Conservation (phyloP, 2,113 vertebrate species). For the Neogale vison region DNA sequence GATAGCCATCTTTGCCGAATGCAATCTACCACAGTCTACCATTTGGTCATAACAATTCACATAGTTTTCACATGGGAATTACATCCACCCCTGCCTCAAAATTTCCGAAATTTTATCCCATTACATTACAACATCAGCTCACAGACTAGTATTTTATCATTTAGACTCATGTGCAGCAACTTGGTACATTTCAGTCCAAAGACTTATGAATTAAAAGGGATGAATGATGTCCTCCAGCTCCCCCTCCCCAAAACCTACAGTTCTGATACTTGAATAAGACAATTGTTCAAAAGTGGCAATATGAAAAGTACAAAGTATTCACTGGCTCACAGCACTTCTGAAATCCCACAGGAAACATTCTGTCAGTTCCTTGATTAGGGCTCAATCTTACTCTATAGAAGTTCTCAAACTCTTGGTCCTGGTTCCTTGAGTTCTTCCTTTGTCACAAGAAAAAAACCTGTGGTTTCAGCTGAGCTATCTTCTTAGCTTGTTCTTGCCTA, state of each 20-base stretch:
- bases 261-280: not conserved
- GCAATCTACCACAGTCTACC: not conserved
- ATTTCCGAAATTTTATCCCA: not conserved
- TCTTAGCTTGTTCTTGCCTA: not conserved
- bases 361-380: not conserved
- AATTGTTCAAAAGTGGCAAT: not conserved
- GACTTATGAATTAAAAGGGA: not conserved
- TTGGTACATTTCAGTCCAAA: not conserved
- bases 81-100: not conserved
- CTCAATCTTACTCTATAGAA: no score
- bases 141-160: not conserved
- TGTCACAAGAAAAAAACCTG: not conserved
- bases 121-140: not conserved
- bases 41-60: not conserved
- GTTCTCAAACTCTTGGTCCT: not conserved
- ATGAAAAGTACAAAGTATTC: not conserved
- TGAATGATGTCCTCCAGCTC: not conserved
- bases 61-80: not conserved
- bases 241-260: not conserved
- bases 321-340: not conserved
- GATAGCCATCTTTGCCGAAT: not conserved
- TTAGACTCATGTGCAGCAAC: rapidly evolving
- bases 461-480: not conserved
- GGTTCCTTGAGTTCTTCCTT: not conserved
- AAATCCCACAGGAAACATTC: not conserved